Conservation (phyloP, 2,888 invertebrate genomes). For the Caenorhabditis sp. region DNA sequence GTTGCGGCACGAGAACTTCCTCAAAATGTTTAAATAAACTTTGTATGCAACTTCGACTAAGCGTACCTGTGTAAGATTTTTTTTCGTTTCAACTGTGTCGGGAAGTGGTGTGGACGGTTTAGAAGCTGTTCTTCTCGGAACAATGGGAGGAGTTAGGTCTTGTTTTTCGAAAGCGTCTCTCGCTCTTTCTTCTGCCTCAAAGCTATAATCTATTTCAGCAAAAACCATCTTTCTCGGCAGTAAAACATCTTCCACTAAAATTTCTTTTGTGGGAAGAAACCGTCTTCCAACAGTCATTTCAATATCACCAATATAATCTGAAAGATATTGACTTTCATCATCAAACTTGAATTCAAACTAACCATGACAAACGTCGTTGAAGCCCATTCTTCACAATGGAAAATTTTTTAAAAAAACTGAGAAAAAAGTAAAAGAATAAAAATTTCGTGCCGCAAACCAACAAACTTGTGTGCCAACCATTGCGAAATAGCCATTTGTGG, state of each 20-base stretch:
- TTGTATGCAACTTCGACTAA: not conserved
- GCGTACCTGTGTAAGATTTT: not conserved
- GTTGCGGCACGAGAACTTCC: constrained; percentile 32
- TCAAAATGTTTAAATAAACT: constrained; percentile 2
- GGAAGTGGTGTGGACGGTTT: not conserved
- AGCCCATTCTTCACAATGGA: constrained; percentile 20
- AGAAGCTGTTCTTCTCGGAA: not conserved
- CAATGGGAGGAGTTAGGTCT: constrained; percentile 16
- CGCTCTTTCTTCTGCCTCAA: constrained; percentile 46
- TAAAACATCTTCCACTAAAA: constrained; percentile 18
- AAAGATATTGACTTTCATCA: no score
- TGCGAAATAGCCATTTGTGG: constrained; percentile 9
- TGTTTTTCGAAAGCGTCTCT: constrained; percentile 45
- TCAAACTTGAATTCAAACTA: constrained; percentile 8
- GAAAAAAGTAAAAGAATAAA: constrained; percentile 1
- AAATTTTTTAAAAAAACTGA: constrained; percentile 15
- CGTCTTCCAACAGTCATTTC: constrained; percentile 26
- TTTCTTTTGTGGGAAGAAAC: constrained; percentile 26
- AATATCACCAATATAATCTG: constrained; percentile 36
- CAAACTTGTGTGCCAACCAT: not conserved
- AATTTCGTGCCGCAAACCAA: constrained; percentile 10
- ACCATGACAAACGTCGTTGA: constrained; percentile 34
- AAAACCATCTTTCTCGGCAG: constrained; percentile 16
- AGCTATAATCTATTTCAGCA: constrained; percentile 40
- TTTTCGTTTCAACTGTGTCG: not conserved